Evolutionary conservation across 2,113 vertebrate genomes (phyloP).

Genomic region (Triplophysa dalaica): DNA sequence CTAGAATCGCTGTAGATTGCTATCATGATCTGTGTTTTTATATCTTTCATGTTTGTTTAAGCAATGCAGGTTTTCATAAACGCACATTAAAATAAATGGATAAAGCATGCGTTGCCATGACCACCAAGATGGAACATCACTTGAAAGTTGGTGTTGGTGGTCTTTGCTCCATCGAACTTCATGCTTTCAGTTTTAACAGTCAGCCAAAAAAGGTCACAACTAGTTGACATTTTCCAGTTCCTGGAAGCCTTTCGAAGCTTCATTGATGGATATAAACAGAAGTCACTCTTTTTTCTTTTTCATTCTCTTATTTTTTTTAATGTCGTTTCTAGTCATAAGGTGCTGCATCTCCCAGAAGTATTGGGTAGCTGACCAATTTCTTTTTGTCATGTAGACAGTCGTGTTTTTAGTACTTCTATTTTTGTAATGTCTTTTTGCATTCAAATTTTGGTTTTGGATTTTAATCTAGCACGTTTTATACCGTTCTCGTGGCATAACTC

Average conservation of each 20-base stretch:
- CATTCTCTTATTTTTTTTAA: not conserved
- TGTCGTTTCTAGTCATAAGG: too few species aligned
- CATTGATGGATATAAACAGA: too few species aligned
- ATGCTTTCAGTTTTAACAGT: not conserved
- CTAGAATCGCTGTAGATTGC: not conserved
- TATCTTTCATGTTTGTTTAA: not conserved
- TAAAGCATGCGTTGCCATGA: not conserved
- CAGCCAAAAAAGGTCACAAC: slow-evolving; percentile 4
- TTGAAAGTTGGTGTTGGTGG: not conserved
- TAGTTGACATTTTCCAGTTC: not conserved
- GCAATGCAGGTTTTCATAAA: not conserved
- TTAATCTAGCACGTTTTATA: too few species aligned
- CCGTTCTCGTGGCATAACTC: not conserved
- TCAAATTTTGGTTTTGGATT: too few species aligned
- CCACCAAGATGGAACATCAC: not conserved
- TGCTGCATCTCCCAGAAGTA: not conserved
- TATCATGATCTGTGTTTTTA: not conserved
- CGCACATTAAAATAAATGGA: not conserved
- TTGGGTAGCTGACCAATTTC: too few species aligned
- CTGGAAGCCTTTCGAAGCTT: not conserved
- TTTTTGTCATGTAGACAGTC: too few species aligned
- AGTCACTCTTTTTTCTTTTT: not conserved
- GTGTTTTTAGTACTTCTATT: too few species aligned
- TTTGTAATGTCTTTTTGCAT: too few species aligned
- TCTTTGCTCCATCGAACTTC: not conserved